Percentiles rank a stretch among this genome's conserved stretches.
These are phyloP conservation scores for Heptranchias perlo DNA, from an alignment of 2,113 vertebrate genomes.

Conservation along the genomic window DNA sequence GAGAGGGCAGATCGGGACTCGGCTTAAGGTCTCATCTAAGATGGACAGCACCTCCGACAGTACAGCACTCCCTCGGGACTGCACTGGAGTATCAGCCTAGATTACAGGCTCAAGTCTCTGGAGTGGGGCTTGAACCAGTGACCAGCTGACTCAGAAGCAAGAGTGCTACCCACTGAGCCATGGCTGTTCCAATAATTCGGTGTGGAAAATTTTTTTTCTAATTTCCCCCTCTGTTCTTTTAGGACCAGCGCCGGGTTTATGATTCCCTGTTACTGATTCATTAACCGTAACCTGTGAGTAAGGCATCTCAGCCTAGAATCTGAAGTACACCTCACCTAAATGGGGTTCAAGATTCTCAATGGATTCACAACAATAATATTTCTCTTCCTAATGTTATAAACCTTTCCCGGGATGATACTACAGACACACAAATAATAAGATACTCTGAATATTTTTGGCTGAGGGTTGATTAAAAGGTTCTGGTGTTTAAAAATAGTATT, in stretches of 20 bases:
- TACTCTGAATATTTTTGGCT: neutral
- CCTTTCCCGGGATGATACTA: neutral
- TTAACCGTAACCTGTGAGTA: neutral
- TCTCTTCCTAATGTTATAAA: neutral
- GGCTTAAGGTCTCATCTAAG: neutral
- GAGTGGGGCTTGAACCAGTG: neutral
- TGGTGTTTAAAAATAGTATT: neutral
- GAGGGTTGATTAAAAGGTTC: neutral
- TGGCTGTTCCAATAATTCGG: neutral
- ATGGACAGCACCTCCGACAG: neutral
- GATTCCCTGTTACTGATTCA: neutral
- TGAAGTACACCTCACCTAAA: neutral
- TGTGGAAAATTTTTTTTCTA: neutral
- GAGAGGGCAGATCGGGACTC: no score
- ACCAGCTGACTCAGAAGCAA: neutral
- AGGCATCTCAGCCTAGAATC: neutral
- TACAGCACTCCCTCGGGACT: neutral
- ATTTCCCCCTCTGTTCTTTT: no score
- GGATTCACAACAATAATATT: neutral
- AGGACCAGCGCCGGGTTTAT: neutral
- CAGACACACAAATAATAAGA: neutral
- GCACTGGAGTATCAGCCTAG: neutral
- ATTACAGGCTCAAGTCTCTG: neutral
- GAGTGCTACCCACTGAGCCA: no score
- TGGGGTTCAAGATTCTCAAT: neutral